A percentile compares a stretch with the other conserved stretches of the same genome.
Conservation (phyloP, 2,888 invertebrate genomes). For the Stegophylla sp. region DNA sequence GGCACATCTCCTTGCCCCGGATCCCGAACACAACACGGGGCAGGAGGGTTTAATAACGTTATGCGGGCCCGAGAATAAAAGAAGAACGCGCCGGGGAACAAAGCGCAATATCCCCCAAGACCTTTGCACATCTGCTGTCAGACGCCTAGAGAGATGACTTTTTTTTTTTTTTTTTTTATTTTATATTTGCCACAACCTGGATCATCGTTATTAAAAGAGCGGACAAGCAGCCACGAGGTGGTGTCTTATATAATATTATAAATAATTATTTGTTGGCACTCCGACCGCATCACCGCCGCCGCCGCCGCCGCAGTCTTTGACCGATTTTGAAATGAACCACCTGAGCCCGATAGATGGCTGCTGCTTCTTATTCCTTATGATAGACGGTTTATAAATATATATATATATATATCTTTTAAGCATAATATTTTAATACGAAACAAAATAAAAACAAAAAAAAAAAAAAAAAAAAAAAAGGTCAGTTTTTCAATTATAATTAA, state of each 20-base stretch:
- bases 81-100: conserved; percentile 48
- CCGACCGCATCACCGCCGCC: conserved; percentile 5
- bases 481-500: neutral
- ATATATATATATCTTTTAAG: conserved; percentile 6
- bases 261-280: conserved; percentile 48
- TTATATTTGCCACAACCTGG: conserved; percentile 57
- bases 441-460: neutral
- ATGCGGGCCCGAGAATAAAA: conserved; percentile 53
- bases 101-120: conserved; percentile 57
- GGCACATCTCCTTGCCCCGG: neutral
- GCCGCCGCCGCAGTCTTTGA: neutral
- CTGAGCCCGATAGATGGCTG: conserved; percentile 45
- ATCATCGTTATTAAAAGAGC: conserved; percentile 57
- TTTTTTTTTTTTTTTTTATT: no score
- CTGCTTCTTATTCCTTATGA: conserved; percentile 13
- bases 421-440: conserved; percentile 2
- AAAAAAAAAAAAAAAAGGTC: neutral
- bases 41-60: conserved; percentile 54
- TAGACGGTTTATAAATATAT: neutral
- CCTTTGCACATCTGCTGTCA: conserved; percentile 59
- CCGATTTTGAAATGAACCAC: conserved; percentile 48
- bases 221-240: conserved; percentile 42
- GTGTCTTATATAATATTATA: conserved; percentile 45
- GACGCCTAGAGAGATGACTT: conserved; percentile 55
- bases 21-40: neutral